Percentiles rank a stretch among this genome's conserved stretches.
Evolutionary conservation across 2,113 vertebrate genomes (phyloP).

Genomic region (Emydura subglobosa): DNA sequence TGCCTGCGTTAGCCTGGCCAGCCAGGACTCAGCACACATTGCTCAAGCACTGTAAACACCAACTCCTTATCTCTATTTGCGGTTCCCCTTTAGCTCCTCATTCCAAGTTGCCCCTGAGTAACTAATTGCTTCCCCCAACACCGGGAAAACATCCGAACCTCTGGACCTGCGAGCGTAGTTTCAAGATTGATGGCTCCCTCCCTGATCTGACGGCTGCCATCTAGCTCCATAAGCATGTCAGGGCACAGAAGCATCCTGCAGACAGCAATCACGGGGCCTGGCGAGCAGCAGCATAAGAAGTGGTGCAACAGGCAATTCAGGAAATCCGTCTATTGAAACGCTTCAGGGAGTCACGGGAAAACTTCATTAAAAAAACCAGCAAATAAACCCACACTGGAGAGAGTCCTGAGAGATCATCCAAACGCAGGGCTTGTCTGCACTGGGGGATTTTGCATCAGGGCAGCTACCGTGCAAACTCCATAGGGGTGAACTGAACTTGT

Average conservation of each 20-base stretch:
- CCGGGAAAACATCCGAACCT: background rate
- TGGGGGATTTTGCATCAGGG: background rate
- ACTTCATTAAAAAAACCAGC: background rate
- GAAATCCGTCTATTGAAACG: constrained; percentile 11
- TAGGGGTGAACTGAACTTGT: background rate
- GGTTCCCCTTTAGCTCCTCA: background rate
- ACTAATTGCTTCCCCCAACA: background rate
- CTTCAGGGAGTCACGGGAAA: background rate
- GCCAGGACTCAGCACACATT: background rate
- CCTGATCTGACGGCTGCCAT: background rate
- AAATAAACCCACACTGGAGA: background rate
- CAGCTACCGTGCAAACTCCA: background rate
- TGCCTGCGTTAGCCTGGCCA: background rate
- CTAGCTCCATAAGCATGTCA: background rate
- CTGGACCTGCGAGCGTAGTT: background rate
- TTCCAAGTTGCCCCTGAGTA: background rate
- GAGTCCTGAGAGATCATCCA: background rate
- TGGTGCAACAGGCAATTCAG: background rate
- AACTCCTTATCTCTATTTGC: background rate
- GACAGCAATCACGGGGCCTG: background rate
- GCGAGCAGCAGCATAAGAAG: background rate
- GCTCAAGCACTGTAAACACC: background rate
- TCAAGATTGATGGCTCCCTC: background rate
- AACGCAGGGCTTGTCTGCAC: background rate
- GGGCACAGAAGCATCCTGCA: background rate